Evolutionary conservation across 2,113 vertebrate genomes (phyloP), one percentile per base, ranked within the genome.

Genomic region (Orcinus orca): DNA sequence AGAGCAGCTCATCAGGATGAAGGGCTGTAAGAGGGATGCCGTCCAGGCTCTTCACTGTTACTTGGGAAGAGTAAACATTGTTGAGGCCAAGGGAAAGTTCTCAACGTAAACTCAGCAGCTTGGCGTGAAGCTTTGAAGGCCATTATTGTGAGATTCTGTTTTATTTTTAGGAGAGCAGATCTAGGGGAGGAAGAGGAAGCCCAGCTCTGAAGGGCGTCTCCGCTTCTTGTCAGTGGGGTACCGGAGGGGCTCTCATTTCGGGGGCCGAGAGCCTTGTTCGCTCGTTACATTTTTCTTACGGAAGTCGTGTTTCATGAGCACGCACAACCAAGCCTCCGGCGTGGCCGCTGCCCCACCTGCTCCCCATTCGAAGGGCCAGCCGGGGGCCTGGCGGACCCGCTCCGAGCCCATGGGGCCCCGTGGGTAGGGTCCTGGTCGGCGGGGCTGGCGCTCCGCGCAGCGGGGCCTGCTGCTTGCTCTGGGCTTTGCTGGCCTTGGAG

Each of bases 21-120:
- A 96, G 81, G 25, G 47, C 11, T 85, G 84, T 60, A 18, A 62
- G 77, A 38, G 38, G 77, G 71, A 65, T 17, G 3, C 17, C 3
- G 0, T 36, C 76, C 63, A 13, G 36, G n/a, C 70, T 62, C 41
- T 21, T 63, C 79, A 9, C 6, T 86, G 53, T 79, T 76, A 31
- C 23, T 65, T n/a, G 23, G 26, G 20, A 62, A 76, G 77, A 58
- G 14, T 90, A 65, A 94, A 90, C 82, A 68, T 15, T 4, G 20
- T 2, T 25, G 60, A 84, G 92, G 88, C 95, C 90, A 70, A 82
- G 95, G 11, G 74, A 63, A 70, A 14, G 38, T 41, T 74, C 50
- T 41, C 53, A 65, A 0, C 21, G 3, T 50, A 53, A 80, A 21
- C 79, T 93, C 73, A 36, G 58, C 73, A 23, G 73, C 74, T 14